Evolutionary conservation across 2,113 vertebrate species (phyloP).

Genomic region (Colinus virginianus): DNA sequence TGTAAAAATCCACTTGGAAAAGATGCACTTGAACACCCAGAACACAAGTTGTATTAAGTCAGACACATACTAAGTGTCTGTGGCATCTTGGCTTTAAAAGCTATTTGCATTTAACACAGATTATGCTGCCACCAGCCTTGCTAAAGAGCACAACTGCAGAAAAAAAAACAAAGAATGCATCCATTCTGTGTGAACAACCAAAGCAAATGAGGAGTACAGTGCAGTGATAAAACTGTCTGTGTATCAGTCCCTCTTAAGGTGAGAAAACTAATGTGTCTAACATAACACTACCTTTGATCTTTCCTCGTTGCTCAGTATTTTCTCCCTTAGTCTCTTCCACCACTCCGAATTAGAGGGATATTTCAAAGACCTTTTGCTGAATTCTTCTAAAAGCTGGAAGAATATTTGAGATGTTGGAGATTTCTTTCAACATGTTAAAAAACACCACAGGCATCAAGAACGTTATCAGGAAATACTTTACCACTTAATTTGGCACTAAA

Average conservation of each 20-base stretch:
- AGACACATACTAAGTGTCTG: not conserved
- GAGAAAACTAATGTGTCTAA: not conserved
- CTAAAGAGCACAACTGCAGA: not conserved
- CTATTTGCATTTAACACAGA: not conserved
- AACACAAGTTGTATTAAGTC: not conserved
- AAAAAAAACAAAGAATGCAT: not conserved
- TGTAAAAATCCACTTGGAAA: not conserved
- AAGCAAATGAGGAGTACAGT: not conserved
- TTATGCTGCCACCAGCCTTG: not conserved
- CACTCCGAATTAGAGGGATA: constrained; percentile 84
- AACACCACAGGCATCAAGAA: not conserved
- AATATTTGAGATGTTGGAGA: not conserved
- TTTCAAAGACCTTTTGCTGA: constrained; percentile 81
- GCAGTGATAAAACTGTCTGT: not conserved
- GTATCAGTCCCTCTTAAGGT: not conserved
- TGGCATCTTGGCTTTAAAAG: not conserved
- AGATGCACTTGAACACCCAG: not conserved
- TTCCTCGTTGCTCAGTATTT: constrained; percentile 86
- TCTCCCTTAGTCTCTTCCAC: constrained; percentile 87
- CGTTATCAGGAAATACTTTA: not conserved
- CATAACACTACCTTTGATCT: constrained; percentile 81
- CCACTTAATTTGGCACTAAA: not conserved
- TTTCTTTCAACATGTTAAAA: not conserved
- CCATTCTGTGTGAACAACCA: not conserved
- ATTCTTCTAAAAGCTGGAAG: constrained; percentile 83